Base-by-base conservation (phyloP, 1,140 invertebrate species). In the Plectrocnemia conspersa region DNA sequence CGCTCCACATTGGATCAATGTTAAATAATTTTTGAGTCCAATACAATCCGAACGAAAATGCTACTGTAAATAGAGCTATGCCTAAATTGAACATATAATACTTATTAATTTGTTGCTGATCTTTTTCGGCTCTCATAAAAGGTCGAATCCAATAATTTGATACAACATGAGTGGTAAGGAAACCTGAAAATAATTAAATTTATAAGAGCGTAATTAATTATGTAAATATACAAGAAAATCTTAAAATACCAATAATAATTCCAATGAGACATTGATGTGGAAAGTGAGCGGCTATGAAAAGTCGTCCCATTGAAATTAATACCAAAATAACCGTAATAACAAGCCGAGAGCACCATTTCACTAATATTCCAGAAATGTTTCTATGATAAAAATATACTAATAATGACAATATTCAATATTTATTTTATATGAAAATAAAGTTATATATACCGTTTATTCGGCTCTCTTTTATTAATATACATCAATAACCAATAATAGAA, bases 201-300 rank as follows among this genome's bases (percentile, higher is more conserved):
- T 27, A 55, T 19, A 1, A 41, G 15, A 52, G 22, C 7, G 19
- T n/a, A 24, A 44, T 33, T 16, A 18, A 32, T 47, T 18, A 29
- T 18, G 33, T 21, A 10, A 24, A 33, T 1, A 15, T 27, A 10
- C 32, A 9, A 15, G 6, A 24, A 25, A 25, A 25, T 49, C 38
- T 29, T 22, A 32, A 7, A 13, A 42, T 50, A 59, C 57, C 57
- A 24, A 54, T 52, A 27, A 52, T 29, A 13, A 29, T 19, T 10
- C 59, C 59, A 16, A 61, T 15, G 3, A 61, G 2, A 21, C 59
- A 57, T 38, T 61, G 59, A 33, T 61, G 59, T 5, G 59, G 59
- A 38, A 61, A 61, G 33, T 61, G 59, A 7, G 59, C 41, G 5
- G 55, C 50, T n/a, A 61, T 27, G 25, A 36, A 54, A 3, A 61